Conservation (phyloP, 2,113 vertebrate species). For the Festucalex cinctus region DNA sequence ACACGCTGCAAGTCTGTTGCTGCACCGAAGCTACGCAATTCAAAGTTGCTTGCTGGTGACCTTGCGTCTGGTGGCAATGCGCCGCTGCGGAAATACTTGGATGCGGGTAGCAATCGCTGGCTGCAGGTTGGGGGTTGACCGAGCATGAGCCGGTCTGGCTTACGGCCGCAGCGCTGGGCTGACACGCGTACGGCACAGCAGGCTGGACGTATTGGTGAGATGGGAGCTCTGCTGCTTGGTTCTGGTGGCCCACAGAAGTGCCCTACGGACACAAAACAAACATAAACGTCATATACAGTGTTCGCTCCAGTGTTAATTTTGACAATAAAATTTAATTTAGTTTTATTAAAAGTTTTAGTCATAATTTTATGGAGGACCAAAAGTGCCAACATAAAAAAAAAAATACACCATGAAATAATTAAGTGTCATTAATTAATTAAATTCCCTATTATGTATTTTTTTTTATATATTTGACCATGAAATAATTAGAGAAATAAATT, state of each 20-base stretch:
- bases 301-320: too few species aligned
- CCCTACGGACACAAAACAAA: constrained; percentile 39
- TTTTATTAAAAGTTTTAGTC: too few species aligned
- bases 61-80: constrained; percentile 48
- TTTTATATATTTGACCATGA: too few species aligned
- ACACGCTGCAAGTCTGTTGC: constrained; percentile 33
- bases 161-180: constrained; percentile 20
- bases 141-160: constrained; percentile 45
- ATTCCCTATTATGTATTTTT: too few species aligned
- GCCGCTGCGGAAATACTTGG: constrained; percentile 32
- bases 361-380: too few species aligned
- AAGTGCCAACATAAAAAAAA: too few species aligned
- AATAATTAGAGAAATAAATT: too few species aligned
- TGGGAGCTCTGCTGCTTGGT: constrained; percentile 37
- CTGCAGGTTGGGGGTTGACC: constrained; percentile 23
- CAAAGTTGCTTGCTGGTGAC: constrained; percentile 39
- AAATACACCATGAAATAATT: too few species aligned
- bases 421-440: too few species aligned
- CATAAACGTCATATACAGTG: too few species aligned
- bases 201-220: constrained; percentile 53
- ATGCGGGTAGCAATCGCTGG: constrained; percentile 14
- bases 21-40: constrained; percentile 26
- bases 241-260: constrained; percentile 51
- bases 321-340: too few species aligned
- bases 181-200: constrained; percentile 40